Conservation (phyloP, 2,888 invertebrate genomes). For the Sphaeridia pumilis region DNA sequence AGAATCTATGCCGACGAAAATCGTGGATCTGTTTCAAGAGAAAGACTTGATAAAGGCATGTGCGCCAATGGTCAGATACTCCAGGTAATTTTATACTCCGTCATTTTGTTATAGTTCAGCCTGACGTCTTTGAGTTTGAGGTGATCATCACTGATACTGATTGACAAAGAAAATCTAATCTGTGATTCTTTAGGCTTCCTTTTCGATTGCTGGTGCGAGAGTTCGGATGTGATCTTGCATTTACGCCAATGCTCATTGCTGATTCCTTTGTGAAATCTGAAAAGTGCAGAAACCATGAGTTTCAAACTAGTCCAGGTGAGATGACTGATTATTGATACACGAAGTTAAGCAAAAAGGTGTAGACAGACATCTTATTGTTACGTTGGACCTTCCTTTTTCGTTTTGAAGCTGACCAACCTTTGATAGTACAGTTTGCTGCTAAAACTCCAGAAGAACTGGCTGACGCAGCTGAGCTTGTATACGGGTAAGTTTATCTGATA, state of each 20-base stretch:
- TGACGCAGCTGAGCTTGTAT: conserved; percentile 69
- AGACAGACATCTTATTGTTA: neutral
- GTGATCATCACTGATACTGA: neutral
- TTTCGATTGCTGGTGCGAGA: conserved; percentile 63
- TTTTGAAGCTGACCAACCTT: conserved; percentile 60
- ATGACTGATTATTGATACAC: neutral
- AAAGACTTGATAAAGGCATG: conserved; percentile 60
- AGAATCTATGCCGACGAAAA: too few relatives aligned
- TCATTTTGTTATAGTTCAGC: neutral
- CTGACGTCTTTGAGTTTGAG: neutral
- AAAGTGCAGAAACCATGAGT: conserved; percentile 73
- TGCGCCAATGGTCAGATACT: conserved; percentile 95
- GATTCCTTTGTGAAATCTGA: conserved; percentile 81
- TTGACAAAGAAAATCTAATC: neutral
- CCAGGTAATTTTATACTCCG: conserved; percentile 49
- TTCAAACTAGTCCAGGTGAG: conserved; percentile 53
- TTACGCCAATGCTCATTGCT: conserved; percentile 94
- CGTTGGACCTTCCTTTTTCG: neutral
- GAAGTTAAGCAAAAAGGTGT: neutral
- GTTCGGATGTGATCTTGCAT: conserved; percentile 78
- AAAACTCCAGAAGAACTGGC: conserved; percentile 70
- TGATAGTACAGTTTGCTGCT: conserved; percentile 92
- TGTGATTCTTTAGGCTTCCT: conserved; percentile 47
- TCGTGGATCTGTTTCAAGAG: conserved; percentile 56
- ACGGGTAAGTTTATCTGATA: conserved; percentile 48